These are phyloP conservation scores for Eupelmus urozonus DNA, from an alignment of 2,888 invertebrate species.

Conservation along the genomic window DNA sequence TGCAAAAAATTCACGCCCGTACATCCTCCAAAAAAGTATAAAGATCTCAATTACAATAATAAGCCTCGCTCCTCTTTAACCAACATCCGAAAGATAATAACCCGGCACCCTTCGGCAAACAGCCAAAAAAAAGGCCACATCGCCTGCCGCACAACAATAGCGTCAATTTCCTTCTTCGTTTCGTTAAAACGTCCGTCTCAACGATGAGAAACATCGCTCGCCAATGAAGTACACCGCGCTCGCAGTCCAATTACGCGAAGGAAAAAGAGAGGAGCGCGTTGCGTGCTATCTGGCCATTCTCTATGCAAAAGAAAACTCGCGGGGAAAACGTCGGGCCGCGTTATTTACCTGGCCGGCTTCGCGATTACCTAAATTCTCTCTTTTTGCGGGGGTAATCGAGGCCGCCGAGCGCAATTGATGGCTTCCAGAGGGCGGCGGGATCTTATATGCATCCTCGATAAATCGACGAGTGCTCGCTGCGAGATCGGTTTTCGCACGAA, in stretches of 20 bases:
- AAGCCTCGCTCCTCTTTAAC: background rate
- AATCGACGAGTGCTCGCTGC: background rate
- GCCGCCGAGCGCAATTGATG: background rate
- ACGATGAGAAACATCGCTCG: background rate
- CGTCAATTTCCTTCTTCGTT: constrained; percentile 32
- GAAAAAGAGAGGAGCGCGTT: background rate
- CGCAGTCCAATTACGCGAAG: constrained; percentile 37
- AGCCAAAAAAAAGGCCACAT: background rate
- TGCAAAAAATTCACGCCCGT: background rate
- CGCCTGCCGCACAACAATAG: background rate
- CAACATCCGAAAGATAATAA: background rate
- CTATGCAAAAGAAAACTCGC: constrained; percentile 21
- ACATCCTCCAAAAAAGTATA: background rate
- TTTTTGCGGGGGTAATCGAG: background rate
- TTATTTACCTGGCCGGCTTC: background rate
- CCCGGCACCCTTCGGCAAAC: background rate
- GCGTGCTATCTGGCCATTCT: constrained; percentile 37
- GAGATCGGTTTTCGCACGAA: constrained; percentile 21
- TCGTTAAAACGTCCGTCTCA: background rate
- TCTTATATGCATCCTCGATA: background rate
- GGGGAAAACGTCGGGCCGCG: background rate
- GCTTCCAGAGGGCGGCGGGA: constrained; percentile 1
- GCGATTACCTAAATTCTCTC: constrained; percentile 24
- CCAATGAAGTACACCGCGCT: background rate
- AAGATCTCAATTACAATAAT: constrained; percentile 40